Base-by-base conservation (phyloP, 2,797 vertebrate species). In the Jordanella pulchra region DNA sequence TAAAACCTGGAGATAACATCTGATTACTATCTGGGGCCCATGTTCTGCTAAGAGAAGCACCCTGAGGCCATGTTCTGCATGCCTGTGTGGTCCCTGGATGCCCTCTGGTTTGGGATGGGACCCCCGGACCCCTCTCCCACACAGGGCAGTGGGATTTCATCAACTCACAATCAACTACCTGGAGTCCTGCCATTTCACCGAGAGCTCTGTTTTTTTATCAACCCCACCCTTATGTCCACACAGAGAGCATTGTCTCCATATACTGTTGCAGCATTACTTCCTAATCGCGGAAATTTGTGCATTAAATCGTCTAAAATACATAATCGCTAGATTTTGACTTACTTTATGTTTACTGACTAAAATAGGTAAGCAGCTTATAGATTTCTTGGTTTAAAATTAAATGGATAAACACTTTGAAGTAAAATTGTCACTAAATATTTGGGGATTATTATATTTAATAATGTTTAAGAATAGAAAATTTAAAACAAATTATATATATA, bases 181-280 rank as follows among this genome's bases (percentile, higher is more conserved):
- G 81, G 84, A 85, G 53, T 69, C 35, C 2, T 80, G 84, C 77
- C 87, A 90, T 72, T 73, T 81, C 32, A 72, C 60, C 66, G 81
- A 75, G 64, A 88, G 79, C 76, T 78, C 65, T 77, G 65, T 45
- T 67, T 83, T 84, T 82, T 71, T 51, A 72, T 71, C 72, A 85
- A 80, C 84, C 81, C 78, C 87, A 84, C 85, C 87, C 84, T 75
- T 68, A 75, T 39, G 35, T 76, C 77, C 77, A 80, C 77, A 74
- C 69, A 21, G 25, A 71, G 14, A 48, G 73, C 63, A 47, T 54
- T 5, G 44, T 60, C 65, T 70, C 27, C 69, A 73, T 63, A 61
- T 69, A 27, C 48, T 32, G 18, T 18, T 66, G 68, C 67, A 72
- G 69, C 67, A 39, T 75, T 81, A 65, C 39, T n/a, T 25, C 32